Evolutionary conservation across 2,888 invertebrate genomes (phyloP), one percentile per base, ranked within the genome.

Genomic region (Drosophila mettleri): DNA sequence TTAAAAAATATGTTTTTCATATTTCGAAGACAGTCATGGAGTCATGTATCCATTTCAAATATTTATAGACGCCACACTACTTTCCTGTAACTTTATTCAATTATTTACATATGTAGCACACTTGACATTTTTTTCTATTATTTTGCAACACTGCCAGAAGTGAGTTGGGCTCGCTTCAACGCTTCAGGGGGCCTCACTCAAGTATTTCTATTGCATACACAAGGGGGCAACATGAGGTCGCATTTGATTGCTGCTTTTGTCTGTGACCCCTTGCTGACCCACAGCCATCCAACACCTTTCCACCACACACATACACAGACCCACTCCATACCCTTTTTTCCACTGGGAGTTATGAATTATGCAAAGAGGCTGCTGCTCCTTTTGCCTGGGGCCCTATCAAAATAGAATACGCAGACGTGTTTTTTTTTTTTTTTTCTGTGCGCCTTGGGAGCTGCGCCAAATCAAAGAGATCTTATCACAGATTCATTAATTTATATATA

Each of bases 271-370:
- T n/a, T 53, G 49, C 20, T 33, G 14, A 16, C 18, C 31, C 10
- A 14, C 38, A 14, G n/a, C 8, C 29, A 18, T 3, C 29, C 9
- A 1, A 41, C 8, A 12, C 14, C 3, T n/a, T n/a, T n/a, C 20
- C 29, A 9, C 12, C 41, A 6, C 9, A 16, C 5, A 9, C 33
- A 33, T 3, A 2, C 34, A 1, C 5, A 34, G 14, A 3, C 29
- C 51, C 18, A 16, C 7, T 2, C 9, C 16, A 6, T 2, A n/a
- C 14, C 34, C 4, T 22, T 29, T 20, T 24, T n/a, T 33, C 18
- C 12, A 2, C 43, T 5, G 81, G 84, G 86, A 86, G 49, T 79
- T 80, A 86, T 83, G 84, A 86, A 83, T 84, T 86, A 83, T 83
- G 83, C 84, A 86, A 83, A 77, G 45, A 43, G 48, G 54, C 57